phyloP scores from a whole-genome alignment of 2,113 vertebrate genomes.

The Prochilodus magdalenae region DNA sequence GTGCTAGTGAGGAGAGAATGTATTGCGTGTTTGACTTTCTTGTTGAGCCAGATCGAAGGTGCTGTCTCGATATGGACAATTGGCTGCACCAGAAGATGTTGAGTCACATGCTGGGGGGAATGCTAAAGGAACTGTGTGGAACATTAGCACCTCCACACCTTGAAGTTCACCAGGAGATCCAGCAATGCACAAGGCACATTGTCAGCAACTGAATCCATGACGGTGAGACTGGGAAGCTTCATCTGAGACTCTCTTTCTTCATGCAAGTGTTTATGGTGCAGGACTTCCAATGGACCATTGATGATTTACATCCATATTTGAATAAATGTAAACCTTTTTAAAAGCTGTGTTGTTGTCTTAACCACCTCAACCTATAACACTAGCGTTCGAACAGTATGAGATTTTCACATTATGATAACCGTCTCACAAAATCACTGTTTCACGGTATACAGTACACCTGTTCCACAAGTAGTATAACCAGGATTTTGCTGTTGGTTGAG shows the following conservation, averaged over 20 bases:
- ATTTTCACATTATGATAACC: too few relatives aligned
- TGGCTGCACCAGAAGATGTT: slow-evolving; percentile 22
- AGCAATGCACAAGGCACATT: background rate
- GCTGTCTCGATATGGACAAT: background rate
- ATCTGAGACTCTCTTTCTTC: background rate
- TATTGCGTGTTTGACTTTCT: background rate
- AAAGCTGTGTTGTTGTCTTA: background rate
- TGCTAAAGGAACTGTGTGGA: background rate
- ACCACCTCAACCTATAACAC: background rate
- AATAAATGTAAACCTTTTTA: background rate
- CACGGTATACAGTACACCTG: too few relatives aligned
- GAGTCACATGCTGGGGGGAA: background rate
- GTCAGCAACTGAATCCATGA: background rate
- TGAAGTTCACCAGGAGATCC: background rate
- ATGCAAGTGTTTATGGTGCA: slow-evolving; percentile 1
- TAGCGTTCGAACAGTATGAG: too few relatives aligned
- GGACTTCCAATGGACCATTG: background rate
- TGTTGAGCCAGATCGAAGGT: background rate
- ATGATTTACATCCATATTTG: background rate
- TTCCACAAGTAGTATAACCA: too few relatives aligned
- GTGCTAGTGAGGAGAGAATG: background rate
- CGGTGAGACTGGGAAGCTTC: background rate
- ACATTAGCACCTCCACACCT: background rate
- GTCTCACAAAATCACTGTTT: too few relatives aligned
- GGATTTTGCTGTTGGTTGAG: too few relatives aligned